Evolutionary conservation across 1,140 invertebrate genomes (phyloP).

Genomic region (Tribolium madens): DNA sequence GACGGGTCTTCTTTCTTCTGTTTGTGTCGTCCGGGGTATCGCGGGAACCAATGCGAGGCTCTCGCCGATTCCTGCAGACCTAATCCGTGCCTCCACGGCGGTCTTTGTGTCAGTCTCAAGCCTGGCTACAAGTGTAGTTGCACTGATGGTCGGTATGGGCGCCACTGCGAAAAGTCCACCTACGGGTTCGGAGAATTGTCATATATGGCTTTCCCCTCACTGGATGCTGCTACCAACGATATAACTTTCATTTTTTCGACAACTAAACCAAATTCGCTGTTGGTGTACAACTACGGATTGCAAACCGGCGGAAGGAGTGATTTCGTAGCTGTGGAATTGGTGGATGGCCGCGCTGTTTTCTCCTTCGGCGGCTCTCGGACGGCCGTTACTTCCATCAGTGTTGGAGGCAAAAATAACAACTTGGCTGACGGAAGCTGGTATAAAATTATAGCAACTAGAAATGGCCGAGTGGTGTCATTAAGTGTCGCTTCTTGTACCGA

Average conservation of each 20-base stretch:
- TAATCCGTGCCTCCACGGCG: slow-evolving; percentile 89
- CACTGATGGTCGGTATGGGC: slow-evolving; percentile 86
- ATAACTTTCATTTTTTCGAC: slow-evolving; percentile 93
- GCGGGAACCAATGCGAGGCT: slow-evolving; percentile 89
- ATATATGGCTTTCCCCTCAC: slow-evolving; percentile 86
- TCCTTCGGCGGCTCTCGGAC: slow-evolving; percentile 90
- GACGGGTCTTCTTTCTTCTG: slow-evolving; percentile 91
- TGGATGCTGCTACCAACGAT: slow-evolving; percentile 90
- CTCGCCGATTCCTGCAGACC: slow-evolving; percentile 88
- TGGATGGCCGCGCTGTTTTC: slow-evolving; percentile 85
- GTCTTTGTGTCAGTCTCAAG: slow-evolving; percentile 84
- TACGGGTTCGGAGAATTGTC: slow-evolving; percentile 91
- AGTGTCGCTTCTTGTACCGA: slow-evolving; percentile 85
- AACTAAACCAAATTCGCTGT: slow-evolving; percentile 84
- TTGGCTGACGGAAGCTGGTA: slow-evolving; percentile 91
- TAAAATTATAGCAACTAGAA: slow-evolving; percentile 90
- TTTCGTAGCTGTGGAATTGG: slow-evolving; percentile 91
- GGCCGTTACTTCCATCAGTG: slow-evolving; percentile 83
- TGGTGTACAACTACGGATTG: slow-evolving; percentile 91
- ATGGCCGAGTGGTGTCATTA: slow-evolving; percentile 86
- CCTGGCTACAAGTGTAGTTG: slow-evolving; percentile 91
- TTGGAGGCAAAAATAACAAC: slow-evolving; percentile 71
- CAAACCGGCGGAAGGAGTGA: slow-evolving; percentile 90
- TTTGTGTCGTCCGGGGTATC: slow-evolving; percentile 87
- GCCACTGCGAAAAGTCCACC: slow-evolving; percentile 89